A percentile compares a stretch with the other conserved stretches of the same genome.
Evolutionary conservation across 1,140 invertebrate species (phyloP).

Genomic region (Drosophila littoralis): DNA sequence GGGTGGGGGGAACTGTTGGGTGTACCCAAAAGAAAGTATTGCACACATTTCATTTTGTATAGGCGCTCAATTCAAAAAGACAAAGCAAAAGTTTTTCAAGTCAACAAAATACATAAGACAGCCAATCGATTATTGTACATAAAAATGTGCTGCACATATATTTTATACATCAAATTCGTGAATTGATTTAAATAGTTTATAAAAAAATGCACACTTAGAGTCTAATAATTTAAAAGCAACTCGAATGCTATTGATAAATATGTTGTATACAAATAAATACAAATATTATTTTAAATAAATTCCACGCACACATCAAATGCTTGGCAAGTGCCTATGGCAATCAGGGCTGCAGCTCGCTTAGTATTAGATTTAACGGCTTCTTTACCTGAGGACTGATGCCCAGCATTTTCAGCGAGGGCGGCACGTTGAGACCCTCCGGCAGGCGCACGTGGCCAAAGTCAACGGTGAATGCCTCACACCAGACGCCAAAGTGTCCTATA

Average conservation of each 20-base stretch:
- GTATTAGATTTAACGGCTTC: conserved; percentile 69
- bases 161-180: conserved; percentile 56
- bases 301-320: conserved; percentile 29
- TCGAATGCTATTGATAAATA: conserved; percentile 59
- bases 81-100: conserved; percentile 66
- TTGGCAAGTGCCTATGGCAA: conserved; percentile 40
- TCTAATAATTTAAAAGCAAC: conserved; percentile 70
- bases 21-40: conserved; percentile 40
- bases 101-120: conserved; percentile 75
- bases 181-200: conserved; percentile 33
- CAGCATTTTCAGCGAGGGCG: conserved; percentile 96
- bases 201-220: conserved; percentile 62
- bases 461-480: conserved; percentile 94
- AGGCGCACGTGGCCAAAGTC: conserved; percentile 95
- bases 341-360: conserved; percentile 75
- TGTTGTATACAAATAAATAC: conserved; percentile 67
- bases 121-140: conserved; percentile 53
- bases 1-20: conserved; percentile 23
- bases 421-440: conserved; percentile 91
- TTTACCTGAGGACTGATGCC: conserved; percentile 96
- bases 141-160: conserved; percentile 74
- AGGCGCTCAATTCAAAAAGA: conserved; percentile 44
- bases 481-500: conserved; percentile 94
- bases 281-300: conserved; percentile 48
- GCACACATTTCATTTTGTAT: conserved; percentile 81